Conservation (phyloP, 2,797 vertebrate genomes). For the Garrulus glandarius region DNA sequence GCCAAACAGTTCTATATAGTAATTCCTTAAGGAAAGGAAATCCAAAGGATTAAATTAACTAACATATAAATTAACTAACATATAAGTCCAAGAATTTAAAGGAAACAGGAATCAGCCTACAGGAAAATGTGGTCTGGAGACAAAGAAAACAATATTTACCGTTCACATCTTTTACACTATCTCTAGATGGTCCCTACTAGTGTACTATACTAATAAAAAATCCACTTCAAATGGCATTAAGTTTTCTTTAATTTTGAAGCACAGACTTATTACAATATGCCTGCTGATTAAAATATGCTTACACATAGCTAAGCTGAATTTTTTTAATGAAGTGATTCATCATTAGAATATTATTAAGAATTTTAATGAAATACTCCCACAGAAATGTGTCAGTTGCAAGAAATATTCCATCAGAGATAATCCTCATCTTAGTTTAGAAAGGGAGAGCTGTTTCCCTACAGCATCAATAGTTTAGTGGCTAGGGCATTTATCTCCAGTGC, state of each 20-base stretch:
- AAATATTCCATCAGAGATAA: conserved; percentile 7
- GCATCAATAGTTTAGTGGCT: background rate
- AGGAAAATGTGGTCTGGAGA: background rate
- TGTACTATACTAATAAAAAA: background rate
- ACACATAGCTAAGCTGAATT: background rate
- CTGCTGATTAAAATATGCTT: background rate
- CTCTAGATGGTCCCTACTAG: background rate
- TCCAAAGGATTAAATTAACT: background rate
- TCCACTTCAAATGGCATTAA: background rate
- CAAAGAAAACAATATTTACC: background rate
- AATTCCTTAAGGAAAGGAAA: background rate
- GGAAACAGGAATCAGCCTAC: background rate
- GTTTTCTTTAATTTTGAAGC: background rate
- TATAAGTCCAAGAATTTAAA: background rate
- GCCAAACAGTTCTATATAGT: background rate
- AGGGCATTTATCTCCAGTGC: background rate
- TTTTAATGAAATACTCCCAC: conserved; percentile 30
- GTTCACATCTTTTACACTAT: background rate
- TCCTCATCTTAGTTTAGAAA: background rate
- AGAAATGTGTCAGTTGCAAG: background rate
- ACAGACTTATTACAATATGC: background rate
- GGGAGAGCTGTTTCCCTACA: background rate
- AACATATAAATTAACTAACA: background rate
- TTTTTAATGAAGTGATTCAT: conserved; percentile 36
- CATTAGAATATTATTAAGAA: conserved; percentile 32